A percentile compares a stretch with the other conserved stretches of the same genome.
These are phyloP conservation scores for Doryteuthis pealeii DNA, from an alignment of 1,140 invertebrate genomes.

Conservation along the genomic window DNA sequence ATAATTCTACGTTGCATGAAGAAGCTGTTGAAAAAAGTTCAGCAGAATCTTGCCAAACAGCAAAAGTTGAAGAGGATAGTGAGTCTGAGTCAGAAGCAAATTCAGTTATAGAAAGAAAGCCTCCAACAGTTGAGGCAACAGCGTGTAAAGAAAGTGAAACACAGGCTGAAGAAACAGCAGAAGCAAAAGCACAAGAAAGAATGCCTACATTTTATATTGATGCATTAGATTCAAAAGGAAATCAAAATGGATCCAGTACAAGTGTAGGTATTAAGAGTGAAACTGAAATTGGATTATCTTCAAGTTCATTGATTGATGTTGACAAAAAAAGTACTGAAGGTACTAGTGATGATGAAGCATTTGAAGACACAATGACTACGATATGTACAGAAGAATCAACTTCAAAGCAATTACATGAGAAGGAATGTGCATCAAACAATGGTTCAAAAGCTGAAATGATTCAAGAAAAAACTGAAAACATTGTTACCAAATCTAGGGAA, in stretches of 20 bases:
- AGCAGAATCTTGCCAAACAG: not conserved
- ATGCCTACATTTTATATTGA: slow-evolving; percentile 10
- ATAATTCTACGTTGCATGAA: not conserved
- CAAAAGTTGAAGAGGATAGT: not conserved
- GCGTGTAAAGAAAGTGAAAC: not conserved
- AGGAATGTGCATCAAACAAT: no score
- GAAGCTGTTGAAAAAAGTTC: not conserved
- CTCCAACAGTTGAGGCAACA: not conserved
- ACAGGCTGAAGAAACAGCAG: not conserved
- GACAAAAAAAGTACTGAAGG: no score
- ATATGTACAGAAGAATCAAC: no score
- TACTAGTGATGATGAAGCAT: no score
- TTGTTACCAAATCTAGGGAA: not conserved
- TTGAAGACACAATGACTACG: no score
- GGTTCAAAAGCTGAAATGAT: not conserved
- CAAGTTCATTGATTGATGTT: no score
- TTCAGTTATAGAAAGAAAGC: not conserved
- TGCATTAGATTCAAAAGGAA: not conserved
- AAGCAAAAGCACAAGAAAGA: not conserved
- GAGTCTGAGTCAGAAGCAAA: not conserved
- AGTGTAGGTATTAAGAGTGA: not conserved
- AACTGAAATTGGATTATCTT: no score
- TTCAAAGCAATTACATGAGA: no score
- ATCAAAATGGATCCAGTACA: not conserved
- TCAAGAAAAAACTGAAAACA: not conserved